phyloP scores from a whole-genome alignment of 1,140 invertebrate species.

The Campoletis sonorensis region DNA sequence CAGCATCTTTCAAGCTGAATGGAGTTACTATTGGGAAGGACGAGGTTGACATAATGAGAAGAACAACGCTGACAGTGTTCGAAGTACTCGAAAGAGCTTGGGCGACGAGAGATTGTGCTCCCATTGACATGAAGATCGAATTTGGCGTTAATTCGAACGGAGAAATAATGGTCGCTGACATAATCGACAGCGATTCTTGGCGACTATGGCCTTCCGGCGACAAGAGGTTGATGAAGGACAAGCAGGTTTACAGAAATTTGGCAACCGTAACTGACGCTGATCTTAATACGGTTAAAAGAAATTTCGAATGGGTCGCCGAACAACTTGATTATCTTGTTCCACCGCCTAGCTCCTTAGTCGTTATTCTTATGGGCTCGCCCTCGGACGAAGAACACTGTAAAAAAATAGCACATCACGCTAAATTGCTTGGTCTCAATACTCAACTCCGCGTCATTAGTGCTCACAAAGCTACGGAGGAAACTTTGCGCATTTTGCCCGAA shows the following conservation, averaged over 20 bases:
- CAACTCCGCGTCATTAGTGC: constrained; percentile 92
- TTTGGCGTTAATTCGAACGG: constrained; percentile 90
- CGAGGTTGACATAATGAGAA: constrained; percentile 93
- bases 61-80: constrained; percentile 90
- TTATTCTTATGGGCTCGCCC: constrained; percentile 95
- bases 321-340: constrained; percentile 86
- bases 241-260: constrained; percentile 97
- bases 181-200: constrained; percentile 99
- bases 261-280: constrained; percentile 89
- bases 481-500: constrained; percentile 87
- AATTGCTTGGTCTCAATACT: constrained; percentile 83
- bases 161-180: constrained; percentile 94
- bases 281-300: constrained; percentile 92
- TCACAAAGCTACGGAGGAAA: constrained; percentile 94
- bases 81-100: constrained; percentile 96
- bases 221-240: constrained; percentile 97
- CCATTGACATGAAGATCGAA: constrained; percentile 99
- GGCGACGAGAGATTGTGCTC: constrained; percentile 90
- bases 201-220: constrained; percentile 97
- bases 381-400: constrained; percentile 89
- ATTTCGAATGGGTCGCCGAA: constrained; percentile 95
- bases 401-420: constrained; percentile 84
- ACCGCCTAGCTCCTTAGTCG: constrained; percentile 82
- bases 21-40: constrained; percentile 85
- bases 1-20: constrained; percentile 88